Evolutionary conservation across 2,113 vertebrate genomes (phyloP), one percentile per base, ranked within the genome.

Genomic region (Peromyscus polionotus): DNA sequence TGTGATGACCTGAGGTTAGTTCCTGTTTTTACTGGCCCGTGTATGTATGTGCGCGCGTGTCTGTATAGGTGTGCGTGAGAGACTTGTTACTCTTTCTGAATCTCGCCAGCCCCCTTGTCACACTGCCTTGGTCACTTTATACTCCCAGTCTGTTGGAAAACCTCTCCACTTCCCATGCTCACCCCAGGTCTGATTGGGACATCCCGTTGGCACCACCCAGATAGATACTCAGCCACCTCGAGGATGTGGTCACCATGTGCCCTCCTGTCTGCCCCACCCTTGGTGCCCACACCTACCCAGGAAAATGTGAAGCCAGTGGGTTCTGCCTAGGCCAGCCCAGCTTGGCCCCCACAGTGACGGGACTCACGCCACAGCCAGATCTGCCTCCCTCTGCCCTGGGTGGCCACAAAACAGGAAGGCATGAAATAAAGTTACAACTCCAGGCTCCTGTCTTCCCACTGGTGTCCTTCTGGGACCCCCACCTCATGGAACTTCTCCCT

Each of bases 1-100:
- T 99, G 96, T 99, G 98, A 99, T 89, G 85, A 88, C 75, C 57
- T 5, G 48, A 20, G 68, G 39, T 88, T 33, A 17, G 36, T 72
- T 13, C 2, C 17, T 65, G 14, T 72, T 20, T 81, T 48, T 26
- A 26, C 81, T 7, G 13, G 26, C 3, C 45, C 42, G 59, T n/a
- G 39, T 20, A 20, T 22, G 11, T 16, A 19, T 13, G 22, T 31
- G 87, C 1, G 45, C 45, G 45, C 45, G 7, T 48, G 45, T 48
- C 45, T n/a, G 87, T 59, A 39, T 84, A 39, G 45, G 81, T 4
- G 57, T 26, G 70, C 3, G 70, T 31, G 19, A 48, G 94, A 54
- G 28, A 83, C 94, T 94, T 93, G 73, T 68, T 79, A 95, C 88
- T 80, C 33, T 2, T 28, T 42, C 59, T 45, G 0, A 0, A 2